A percentile compares a stretch with the other conserved stretches of the same genome.
Evolutionary conservation across 2,888 invertebrate genomes (phyloP).

Genomic region (Spatulosminthurus flaviceps): DNA sequence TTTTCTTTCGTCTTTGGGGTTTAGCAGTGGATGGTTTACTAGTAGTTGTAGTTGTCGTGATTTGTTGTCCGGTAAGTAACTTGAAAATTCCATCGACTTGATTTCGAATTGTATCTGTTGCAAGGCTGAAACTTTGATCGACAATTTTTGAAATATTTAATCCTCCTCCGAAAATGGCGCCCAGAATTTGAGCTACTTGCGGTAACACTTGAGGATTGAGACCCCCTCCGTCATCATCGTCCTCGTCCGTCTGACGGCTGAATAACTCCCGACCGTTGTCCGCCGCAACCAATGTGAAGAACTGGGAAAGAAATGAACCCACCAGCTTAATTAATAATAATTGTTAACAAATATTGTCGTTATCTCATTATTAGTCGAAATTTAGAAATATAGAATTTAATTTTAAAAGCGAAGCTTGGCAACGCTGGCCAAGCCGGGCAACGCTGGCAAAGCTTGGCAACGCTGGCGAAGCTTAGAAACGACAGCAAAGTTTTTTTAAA

Average conservation of each 20-base stretch:
- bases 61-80: conserved; percentile 52
- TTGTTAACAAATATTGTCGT: neutral
- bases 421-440: too few species aligned
- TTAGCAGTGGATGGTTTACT: neutral
- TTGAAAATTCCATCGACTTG: conserved; percentile 61
- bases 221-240: conserved; percentile 45
- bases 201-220: conserved; percentile 62
- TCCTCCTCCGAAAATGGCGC: conserved; percentile 62
- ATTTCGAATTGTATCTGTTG: conserved; percentile 57
- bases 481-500: too few species aligned
- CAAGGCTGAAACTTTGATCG: conserved; percentile 59
- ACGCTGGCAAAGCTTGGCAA: too few species aligned
- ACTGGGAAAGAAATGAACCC: conserved; percentile 48
- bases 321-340: too few species aligned
- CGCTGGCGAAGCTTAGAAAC: too few species aligned
- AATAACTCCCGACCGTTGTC: conserved; percentile 31
- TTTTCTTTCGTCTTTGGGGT: conserved; percentile 1
- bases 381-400: neutral
- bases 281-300: conserved; percentile 56
- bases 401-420: too few species aligned
- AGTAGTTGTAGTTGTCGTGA: neutral
- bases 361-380: neutral
- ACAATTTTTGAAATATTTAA: conserved; percentile 61
- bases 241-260: conserved; percentile 34
- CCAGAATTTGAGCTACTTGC: conserved; percentile 63